Percentiles rank a stretch among this genome's conserved stretches.
phyloP scores from a whole-genome alignment of 2,888 invertebrate species.

The Tribolium freemani region DNA sequence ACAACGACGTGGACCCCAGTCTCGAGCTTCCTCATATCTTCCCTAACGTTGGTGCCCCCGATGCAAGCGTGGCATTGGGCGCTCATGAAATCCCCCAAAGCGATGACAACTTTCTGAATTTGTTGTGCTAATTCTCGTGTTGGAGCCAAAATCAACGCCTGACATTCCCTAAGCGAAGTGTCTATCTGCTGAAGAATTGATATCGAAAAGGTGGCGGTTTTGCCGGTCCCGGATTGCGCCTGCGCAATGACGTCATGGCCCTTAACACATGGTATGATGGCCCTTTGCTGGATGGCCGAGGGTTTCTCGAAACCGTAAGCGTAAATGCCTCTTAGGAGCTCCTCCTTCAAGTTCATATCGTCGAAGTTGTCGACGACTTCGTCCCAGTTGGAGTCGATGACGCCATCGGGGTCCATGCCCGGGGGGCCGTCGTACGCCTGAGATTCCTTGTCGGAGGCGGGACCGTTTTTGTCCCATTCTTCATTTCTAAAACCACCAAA shows the following conservation, averaged over 20 bases:
- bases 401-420: constrained; percentile 92
- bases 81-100: constrained; percentile 98
- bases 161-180: constrained; percentile 89
- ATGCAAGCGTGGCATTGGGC: constrained; percentile 99
- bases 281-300: constrained; percentile 99
- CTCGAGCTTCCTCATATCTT: constrained; percentile 95
- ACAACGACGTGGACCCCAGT: constrained; percentile 97
- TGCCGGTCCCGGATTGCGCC: constrained; percentile 99
- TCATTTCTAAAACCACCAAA: constrained; percentile 72
- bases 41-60: constrained; percentile 98
- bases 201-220: constrained; percentile 99
- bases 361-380: constrained; percentile 97
- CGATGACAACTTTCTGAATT: constrained; percentile 87
- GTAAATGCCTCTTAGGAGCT: constrained; percentile 96
- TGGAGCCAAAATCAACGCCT: constrained; percentile 98
- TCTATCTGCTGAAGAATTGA: constrained; percentile 98
- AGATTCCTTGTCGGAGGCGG: constrained; percentile 77
- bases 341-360: constrained; percentile 97
- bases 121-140: constrained; percentile 88
- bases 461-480: constrained; percentile 86
- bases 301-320: constrained; percentile 99
- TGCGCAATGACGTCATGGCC: constrained; percentile 99
- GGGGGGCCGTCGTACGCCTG: constrained; percentile 81
- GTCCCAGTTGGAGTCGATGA: constrained; percentile 95
- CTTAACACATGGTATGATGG: constrained; percentile 96